Conservation (phyloP, 2,888 invertebrate genomes). For the Hoplodrina ambigua region DNA sequence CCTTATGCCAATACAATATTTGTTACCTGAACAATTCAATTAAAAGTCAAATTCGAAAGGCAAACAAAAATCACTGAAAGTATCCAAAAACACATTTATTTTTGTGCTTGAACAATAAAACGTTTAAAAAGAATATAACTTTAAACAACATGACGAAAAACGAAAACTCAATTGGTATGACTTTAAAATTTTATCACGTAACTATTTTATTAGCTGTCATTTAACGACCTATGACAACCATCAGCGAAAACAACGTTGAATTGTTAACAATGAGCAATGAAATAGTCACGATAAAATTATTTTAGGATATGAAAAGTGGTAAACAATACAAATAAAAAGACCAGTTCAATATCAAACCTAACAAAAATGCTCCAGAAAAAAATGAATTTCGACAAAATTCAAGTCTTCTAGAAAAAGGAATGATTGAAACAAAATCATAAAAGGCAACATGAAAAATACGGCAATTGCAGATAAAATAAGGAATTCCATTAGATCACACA, state of each 20-base stretch:
- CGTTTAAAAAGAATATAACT: neutral
- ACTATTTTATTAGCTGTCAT: conserved; percentile 38
- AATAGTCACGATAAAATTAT: conserved; percentile 36
- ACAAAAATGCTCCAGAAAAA: conserved; percentile 16
- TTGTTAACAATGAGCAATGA: conserved; percentile 3
- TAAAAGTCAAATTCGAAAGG: neutral
- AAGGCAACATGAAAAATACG: neutral
- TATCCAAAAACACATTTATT: conserved; percentile 1
- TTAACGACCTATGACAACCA: conserved; percentile 29
- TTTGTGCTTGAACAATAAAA: neutral
- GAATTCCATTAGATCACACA: conserved; percentile 56
- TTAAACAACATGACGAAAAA: neutral
- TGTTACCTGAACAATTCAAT: conserved; percentile 9
- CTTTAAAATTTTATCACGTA: conserved; percentile 25
- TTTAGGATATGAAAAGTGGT: neutral
- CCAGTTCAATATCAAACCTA: neutral
- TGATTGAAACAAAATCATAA: conserved; percentile 6
- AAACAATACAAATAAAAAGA: neutral
- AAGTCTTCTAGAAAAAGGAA: conserved; percentile 13
- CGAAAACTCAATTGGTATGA: neutral
- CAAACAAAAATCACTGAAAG: neutral
- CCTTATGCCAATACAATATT: conserved; percentile 44
- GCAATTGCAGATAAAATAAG: conserved; percentile 34
- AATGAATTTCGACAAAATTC: conserved; percentile 13
- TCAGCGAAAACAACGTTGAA: conserved; percentile 16